Evolutionary conservation across 2,888 invertebrate species (phyloP).

Genomic region (Apoda limacodes): DNA sequence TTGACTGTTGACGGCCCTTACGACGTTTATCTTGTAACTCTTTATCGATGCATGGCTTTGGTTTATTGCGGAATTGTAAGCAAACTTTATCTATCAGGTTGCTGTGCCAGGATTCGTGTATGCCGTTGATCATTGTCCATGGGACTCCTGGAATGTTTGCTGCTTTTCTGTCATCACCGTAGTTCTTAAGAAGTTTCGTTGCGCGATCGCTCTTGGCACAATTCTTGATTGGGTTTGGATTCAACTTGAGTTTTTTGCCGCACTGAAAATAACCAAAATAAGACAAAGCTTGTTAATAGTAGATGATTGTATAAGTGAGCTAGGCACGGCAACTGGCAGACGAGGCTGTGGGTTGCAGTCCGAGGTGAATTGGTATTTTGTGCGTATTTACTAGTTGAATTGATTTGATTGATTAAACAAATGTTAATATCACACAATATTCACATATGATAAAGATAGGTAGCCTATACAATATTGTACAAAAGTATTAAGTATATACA

Average conservation of each 20-base stretch:
- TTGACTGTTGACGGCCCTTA: too few relatives aligned
- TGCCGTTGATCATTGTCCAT: slow-evolving; percentile 18
- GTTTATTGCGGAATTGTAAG: slow-evolving; percentile 15
- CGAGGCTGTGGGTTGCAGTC: too few relatives aligned
- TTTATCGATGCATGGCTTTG: slow-evolving; percentile 17
- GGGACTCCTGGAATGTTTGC: slow-evolving; percentile 17
- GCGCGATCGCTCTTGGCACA: slow-evolving; percentile 62
- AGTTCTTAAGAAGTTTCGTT: slow-evolving; percentile 14
- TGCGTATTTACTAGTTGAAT: too few relatives aligned
- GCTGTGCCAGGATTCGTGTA: slow-evolving; percentile 2
- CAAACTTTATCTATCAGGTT: slow-evolving; percentile 16
- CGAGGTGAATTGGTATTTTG: too few relatives aligned
- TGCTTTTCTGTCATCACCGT: slow-evolving; percentile 19
- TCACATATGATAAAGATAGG: too few relatives aligned
- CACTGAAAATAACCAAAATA: slow-evolving; percentile 17
- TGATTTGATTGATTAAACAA: too few relatives aligned
- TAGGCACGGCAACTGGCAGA: too few relatives aligned
- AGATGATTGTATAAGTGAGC: too few relatives aligned
- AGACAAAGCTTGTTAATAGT: too few relatives aligned
- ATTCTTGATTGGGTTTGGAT: slow-evolving; percentile 36
- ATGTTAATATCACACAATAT: not conserved
- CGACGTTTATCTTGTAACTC: too few relatives aligned
- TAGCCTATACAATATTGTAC: too few relatives aligned
- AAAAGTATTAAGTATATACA: too few relatives aligned
- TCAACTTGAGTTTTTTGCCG: slow-evolving; percentile 9